Base-by-base conservation (phyloP, 2,113 vertebrate species). In the Elanoides forficatus region DNA sequence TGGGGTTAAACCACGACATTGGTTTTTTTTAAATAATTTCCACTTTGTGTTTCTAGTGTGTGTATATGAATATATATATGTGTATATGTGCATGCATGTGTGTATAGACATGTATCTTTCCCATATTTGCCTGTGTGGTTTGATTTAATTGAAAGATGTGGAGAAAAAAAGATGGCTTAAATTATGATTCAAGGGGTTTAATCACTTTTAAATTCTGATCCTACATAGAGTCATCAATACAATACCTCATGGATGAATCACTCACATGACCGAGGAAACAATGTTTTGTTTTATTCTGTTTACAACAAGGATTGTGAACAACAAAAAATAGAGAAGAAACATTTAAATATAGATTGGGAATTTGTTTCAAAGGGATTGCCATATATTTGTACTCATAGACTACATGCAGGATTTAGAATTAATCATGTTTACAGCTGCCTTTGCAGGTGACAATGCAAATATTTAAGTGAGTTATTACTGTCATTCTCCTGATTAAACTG, bases 391-490 rank as follows among this genome's bases (percentile, higher is more conserved):
- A 85, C 15, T 36, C 8, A 40, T 32, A 21, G 18, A 68, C 14
- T 47, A 47, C 10, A 56, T 12, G 27, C 12, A 91, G 34, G 40
- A 75, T 75, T 94, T 75, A 56, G 15, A 93, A 87, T 3, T 1
- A 89, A 71, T 65, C 26, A 32, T 43, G 19, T 58, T 95, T 85
- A 83, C 74, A 94, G 30, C 25, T 94, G 60, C 13, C 12, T 86
- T 74, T 94, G n/a, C 58, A 94, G 62, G 71, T 88, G 78, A 90
- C n/a, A 96, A 43, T 66, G 65, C 0, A 26, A 73, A 70, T 91
- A 88, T 62, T 81, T 59, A 90, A 72, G 38, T 91, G 96, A 87
- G 40, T 67, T 95, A 81, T 83, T 90, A 87, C 38, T 90, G 43
- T 79, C 71, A 93, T 22, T 66, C 58, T 88, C 66, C 47, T 94